Conservation (phyloP, 2,113 vertebrate species). For the Nothobranchius kuhntae region DNA sequence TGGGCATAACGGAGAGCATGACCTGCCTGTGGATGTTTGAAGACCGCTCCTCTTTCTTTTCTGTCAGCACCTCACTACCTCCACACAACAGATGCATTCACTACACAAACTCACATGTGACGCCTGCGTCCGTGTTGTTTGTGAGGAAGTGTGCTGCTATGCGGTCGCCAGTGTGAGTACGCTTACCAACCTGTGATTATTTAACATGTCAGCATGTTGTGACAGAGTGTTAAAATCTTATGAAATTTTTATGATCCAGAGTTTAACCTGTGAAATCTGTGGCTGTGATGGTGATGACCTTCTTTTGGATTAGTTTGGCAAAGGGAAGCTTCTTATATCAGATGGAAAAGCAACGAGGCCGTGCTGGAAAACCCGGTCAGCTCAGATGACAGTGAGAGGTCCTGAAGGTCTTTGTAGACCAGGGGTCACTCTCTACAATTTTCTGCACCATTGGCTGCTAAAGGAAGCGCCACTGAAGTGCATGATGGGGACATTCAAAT, state of each 20-base stretch:
- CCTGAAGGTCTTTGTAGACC: slow-evolving; percentile 35
- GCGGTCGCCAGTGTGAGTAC: slow-evolving; percentile 42
- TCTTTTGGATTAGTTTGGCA: slow-evolving; percentile 30
- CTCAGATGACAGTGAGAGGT: slow-evolving; percentile 41
- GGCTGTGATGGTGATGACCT: not conserved
- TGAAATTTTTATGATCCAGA: slow-evolving; percentile 25
- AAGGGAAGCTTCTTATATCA: slow-evolving; percentile 37
- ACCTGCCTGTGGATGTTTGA: slow-evolving; percentile 69
- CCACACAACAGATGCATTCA: slow-evolving; percentile 73
- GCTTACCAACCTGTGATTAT: slow-evolving; percentile 58
- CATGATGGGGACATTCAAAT: not conserved
- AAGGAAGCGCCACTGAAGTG: slow-evolving; percentile 3
- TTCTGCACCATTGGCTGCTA: slow-evolving; percentile 40
- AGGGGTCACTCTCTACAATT: slow-evolving; percentile 47
- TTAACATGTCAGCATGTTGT: slow-evolving; percentile 55
- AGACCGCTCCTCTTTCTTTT: slow-evolving; percentile 74
- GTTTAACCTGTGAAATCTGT: slow-evolving; percentile 25
- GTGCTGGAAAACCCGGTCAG: slow-evolving; percentile 27
- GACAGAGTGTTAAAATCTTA: slow-evolving; percentile 49
- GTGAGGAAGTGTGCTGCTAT: slow-evolving; percentile 55
- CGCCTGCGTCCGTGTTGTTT: slow-evolving; percentile 43
- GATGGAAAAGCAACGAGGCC: slow-evolving; percentile 16
- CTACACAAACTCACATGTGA: slow-evolving; percentile 54
- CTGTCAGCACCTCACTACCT: slow-evolving; percentile 74
- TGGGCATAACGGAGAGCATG: slow-evolving; percentile 65